Base-by-base conservation (phyloP, 2,797 vertebrate species). In the Sebastes aleutianus region DNA sequence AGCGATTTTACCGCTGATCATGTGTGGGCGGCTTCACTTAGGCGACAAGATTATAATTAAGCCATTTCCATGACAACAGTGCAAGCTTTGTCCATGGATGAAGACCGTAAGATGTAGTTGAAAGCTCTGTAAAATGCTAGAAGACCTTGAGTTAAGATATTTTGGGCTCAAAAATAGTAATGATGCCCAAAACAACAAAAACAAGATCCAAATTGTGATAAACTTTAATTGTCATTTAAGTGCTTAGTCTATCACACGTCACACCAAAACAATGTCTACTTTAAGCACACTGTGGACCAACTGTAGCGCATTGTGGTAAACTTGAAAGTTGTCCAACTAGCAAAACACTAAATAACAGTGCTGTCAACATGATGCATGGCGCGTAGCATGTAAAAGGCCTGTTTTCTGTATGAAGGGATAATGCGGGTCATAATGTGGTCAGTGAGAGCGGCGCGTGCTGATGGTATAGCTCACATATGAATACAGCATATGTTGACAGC, bases 321-420 rank as follows among this genome's bases (percentile, higher is more conserved):
- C 65, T 68, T 70, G 67, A 79, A 67, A 11, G 61, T 63, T 14
- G 20, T 56, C 77, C 82, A 85, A 69, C 59, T 70, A 8, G 70
- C 32, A 39, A 73, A 82, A 53, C 50, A 64, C 57, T 13, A 63
- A 82, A 78, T 75, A 86, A 68, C 67, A 59, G 73, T 12, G 53
- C 84, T 83, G 85, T 87, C 74, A 82, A 59, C 31, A 47, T 78
- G 73, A 88, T 74, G 58, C 58, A 73, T 68, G 68, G 14, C 16
- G 26, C 54, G 29, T 32, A 32, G 53, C 70, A 69, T 70, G 79
- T 75, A 74, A 84, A 74, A 78, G 61, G 29, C 11, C 22, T 70
- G 31, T 24, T 80, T 66, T 74, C 70, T 76, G 43, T 66, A 78
- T 61, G 22, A 78, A 72, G 59, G 26, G 65, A 80, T 67, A 18